These are phyloP conservation scores for Drosophila persimilis DNA, from an alignment of 1,140 invertebrate genomes.

Conservation along the genomic window DNA sequence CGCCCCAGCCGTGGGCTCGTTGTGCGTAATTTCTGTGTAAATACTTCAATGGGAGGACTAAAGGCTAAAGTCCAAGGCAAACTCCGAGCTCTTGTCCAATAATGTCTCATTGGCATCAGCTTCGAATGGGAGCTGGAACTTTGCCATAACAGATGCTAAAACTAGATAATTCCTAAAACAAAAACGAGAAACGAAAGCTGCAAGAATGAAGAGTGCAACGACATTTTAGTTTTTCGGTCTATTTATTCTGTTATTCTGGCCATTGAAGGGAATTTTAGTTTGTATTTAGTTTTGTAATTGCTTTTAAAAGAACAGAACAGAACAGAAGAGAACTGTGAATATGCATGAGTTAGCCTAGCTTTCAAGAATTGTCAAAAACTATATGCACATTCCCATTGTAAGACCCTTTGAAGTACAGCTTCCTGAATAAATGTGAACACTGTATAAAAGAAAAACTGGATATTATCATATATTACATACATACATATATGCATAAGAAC, in stretches of 20 bases:
- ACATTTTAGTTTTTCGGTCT: conserved; percentile 15
- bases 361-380: no score
- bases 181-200: conserved; percentile 12
- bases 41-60: conserved; percentile 52
- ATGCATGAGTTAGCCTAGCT: no score
- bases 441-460: conserved; percentile 33
- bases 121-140: conserved; percentile 47
- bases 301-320: conserved; percentile 19
- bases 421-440: conserved; percentile 27
- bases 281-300: conserved; percentile 42
- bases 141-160: conserved; percentile 45
- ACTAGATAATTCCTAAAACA: conserved; percentile 36
- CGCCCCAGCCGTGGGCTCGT: conserved; percentile 18
- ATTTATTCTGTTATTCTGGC: conserved; percentile 17
- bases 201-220: not conserved
- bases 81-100: conserved; percentile 50
- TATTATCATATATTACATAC: conserved; percentile 17
- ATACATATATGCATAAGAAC: conserved; percentile 25
- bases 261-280: conserved; percentile 29
- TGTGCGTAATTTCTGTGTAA: conserved; percentile 66
- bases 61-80: conserved; percentile 39
- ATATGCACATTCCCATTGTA: no score
- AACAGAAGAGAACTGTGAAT: no score
- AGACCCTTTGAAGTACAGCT: not conserved
- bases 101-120: conserved; percentile 51